phyloP scores from a whole-genome alignment of 1,140 invertebrate genomes.

The Platyscapa corneri region DNA sequence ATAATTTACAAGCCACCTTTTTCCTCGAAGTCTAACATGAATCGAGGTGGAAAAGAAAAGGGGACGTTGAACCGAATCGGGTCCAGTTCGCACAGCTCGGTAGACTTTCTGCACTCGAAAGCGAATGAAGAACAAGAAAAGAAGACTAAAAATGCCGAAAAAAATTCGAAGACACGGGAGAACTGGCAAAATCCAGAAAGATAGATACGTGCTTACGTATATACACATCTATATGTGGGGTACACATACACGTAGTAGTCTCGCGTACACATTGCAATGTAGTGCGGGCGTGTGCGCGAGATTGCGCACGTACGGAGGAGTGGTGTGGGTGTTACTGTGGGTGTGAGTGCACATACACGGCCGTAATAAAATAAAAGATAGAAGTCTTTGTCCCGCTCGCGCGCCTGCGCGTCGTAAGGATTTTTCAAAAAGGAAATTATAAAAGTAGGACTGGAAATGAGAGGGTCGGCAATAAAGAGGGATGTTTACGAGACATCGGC shows the following conservation, averaged over 20 bases:
- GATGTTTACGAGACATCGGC: slow-evolving; percentile 69
- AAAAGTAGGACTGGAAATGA: slow-evolving; percentile 68
- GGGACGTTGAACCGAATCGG: slow-evolving; percentile 52
- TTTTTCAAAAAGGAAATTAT: slow-evolving; percentile 68
- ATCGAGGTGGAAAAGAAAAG: slow-evolving; percentile 49
- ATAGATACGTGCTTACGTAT: slow-evolving; percentile 11
- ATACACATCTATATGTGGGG: neutral
- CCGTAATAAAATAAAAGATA: slow-evolving; percentile 52
- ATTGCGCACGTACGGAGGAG: too few species aligned
- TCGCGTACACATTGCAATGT: too few species aligned
- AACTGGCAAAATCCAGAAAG: slow-evolving; percentile 35
- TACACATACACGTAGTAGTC: too few species aligned
- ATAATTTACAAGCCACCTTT: slow-evolving; percentile 47
- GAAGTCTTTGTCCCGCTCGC: slow-evolving; percentile 26
- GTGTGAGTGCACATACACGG: neutral
- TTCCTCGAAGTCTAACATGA: slow-evolving; percentile 50
- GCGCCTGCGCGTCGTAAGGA: slow-evolving; percentile 41
- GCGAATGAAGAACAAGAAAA: slow-evolving; percentile 27
- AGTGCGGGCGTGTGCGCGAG: too few species aligned
- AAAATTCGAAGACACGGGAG: slow-evolving; percentile 40
- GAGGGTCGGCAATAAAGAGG: slow-evolving; percentile 67
- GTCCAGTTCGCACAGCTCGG: slow-evolving; percentile 17
- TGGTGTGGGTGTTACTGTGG: neutral
- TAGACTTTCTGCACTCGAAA: neutral
- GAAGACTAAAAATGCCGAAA: neutral